A percentile compares a stretch with the other conserved stretches of the same genome.
Conservation (phyloP, 2,888 invertebrate genomes). For the Acrocyrtus sp. region DNA sequence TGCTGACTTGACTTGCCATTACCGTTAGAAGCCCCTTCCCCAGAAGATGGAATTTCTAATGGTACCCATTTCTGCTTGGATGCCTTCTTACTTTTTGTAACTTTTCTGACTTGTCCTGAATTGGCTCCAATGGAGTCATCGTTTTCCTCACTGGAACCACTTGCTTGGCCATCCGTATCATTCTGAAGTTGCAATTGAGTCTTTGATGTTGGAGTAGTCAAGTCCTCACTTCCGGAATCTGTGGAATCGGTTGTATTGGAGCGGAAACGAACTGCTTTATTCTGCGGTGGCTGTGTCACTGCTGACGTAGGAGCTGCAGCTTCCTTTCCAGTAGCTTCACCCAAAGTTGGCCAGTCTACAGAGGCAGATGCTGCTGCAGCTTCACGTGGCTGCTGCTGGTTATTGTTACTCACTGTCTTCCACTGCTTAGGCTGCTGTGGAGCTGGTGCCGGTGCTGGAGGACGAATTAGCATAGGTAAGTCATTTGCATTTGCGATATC, state of each 20-base stretch:
- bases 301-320: constrained; percentile 66
- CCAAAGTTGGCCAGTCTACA: constrained; percentile 92
- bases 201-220: constrained; percentile 4
- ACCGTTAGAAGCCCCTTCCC: constrained; percentile 73
- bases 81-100: constrained; percentile 63
- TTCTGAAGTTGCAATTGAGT: constrained; percentile 21
- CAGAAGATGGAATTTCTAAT: constrained; percentile 78
- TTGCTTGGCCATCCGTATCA: constrained; percentile 35
- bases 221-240: constrained; percentile 58
- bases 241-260: constrained; percentile 55
- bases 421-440: constrained; percentile 4
- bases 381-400: constrained; percentile 2
- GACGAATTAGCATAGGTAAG: not conserved
- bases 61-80: constrained; percentile 90
- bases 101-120: constrained; percentile 5
- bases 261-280: constrained; percentile 57
- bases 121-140: not conserved
- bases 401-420: constrained; percentile 24
- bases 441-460: not conserved
- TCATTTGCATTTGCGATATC: constrained; percentile 8
- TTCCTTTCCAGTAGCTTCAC: constrained; percentile 68
- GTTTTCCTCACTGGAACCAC: constrained; percentile 30
- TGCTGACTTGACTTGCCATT: not conserved
- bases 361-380: constrained; percentile 71
- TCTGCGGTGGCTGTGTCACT: constrained; percentile 55